phyloP scores from a whole-genome alignment of 2,888 invertebrate species.

The Stenotaenia linearis region DNA sequence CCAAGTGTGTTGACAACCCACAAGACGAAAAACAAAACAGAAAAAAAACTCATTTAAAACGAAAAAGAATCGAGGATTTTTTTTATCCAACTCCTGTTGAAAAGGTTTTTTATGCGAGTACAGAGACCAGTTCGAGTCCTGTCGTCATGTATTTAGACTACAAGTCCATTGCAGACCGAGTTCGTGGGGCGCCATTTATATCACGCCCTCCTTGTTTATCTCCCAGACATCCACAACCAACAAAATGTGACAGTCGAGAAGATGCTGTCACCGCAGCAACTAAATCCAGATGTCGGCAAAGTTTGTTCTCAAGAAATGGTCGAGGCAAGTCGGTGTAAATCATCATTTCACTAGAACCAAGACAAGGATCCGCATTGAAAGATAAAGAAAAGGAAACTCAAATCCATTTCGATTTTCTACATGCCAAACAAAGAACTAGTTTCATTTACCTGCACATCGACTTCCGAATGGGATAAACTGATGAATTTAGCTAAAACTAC shows the following conservation, averaged over 20 bases:
- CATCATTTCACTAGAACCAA: not conserved
- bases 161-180: not conserved
- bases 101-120: not conserved
- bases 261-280: not conserved
- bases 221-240: not conserved
- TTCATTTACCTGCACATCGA: too few species aligned
- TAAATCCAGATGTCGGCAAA: not conserved
- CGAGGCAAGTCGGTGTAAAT: not conserved
- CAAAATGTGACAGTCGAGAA: not conserved
- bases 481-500: too few species aligned
- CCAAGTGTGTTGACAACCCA: not conserved
- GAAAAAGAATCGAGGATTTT: not conserved
- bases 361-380: not conserved
- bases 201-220: not conserved
- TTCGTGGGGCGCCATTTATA: not conserved
- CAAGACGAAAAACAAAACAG: not conserved
- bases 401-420: not conserved
- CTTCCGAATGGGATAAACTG: too few species aligned
- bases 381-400: not conserved
- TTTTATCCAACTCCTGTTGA: not conserved
- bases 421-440: too few species aligned
- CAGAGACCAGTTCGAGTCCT: not conserved
- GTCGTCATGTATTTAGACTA: not conserved
- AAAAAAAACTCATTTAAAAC: not conserved
- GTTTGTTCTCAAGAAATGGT: not conserved